Evolutionary conservation across 2,888 invertebrate species (phyloP), one percentile per base, ranked within the genome.

Genomic region (Thymelicus sylvestris): DNA sequence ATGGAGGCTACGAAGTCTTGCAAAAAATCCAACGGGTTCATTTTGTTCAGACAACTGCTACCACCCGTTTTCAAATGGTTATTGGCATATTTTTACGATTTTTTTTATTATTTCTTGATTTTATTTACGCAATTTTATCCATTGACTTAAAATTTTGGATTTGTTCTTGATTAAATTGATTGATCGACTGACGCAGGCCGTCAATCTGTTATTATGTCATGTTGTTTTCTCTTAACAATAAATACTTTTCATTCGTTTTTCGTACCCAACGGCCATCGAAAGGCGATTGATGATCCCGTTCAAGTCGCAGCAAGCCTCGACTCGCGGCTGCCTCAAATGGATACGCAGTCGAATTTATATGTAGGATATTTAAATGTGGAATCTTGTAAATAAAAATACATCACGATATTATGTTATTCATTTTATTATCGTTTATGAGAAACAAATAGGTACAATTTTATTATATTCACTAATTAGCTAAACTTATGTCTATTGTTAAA

Each of bases 21-120:
- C 6, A 92, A 74, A 71, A 83, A 87, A 39, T 81, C 79, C 0
- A 89, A 69, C 0, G 88, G 90, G 76, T 91, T 83, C 92, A 93
- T 92, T 19, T 55, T 52, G 19, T 65, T 57, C 31, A 50, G 71
- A 68, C 66, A 65, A 65, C 60, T 57, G 64, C 69, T 69, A 71
- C 67, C 67, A 57, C 65, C 38, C 63, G 39, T 57, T 38, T 6
- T 68, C 55, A 68, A 55, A 41, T 50, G 15, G 15, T 65, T 6
- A 38, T 31, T 39, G 15, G 38, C 68, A 68, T 68, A 67, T 63
- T 69, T 72, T 67, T 64, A 1, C 4, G 15, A 12, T 50, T 71
- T 62, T 24, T 12, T 47, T 59, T 67, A 64, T 39, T 66, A 67
- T 72, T 60, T 47, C 31, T 63, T 55, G 5, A 48, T 31, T 65